Percentiles rank a stretch among this genome's conserved stretches.
These are phyloP conservation scores for Penaeus chinensis DNA, from an alignment of 1,140 invertebrate species.

Conservation along the genomic window DNA sequence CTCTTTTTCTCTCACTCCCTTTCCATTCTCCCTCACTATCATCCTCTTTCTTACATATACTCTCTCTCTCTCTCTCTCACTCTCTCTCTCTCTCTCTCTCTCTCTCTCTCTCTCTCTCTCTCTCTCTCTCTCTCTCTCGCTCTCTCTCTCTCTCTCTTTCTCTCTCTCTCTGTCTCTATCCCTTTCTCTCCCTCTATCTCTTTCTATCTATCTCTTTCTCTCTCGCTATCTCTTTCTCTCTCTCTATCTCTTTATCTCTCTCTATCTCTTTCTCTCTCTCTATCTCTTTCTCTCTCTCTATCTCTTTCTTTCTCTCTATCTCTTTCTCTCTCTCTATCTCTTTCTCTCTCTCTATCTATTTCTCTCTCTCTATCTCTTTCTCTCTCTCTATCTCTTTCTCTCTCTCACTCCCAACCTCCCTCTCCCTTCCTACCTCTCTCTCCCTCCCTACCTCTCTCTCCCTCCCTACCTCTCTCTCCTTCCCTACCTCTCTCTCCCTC, in stretches of 20 bases:
- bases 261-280: no score
- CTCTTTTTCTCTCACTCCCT: neutral
- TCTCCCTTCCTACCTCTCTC: no score
- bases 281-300: neutral
- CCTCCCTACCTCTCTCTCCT: no score
- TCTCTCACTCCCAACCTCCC: no score
- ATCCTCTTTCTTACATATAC: no score
- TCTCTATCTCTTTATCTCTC: neutral
- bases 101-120: neutral
- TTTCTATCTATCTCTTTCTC: neutral
- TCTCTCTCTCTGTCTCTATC: no score
- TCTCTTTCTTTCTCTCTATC: neutral
- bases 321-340: constrained; percentile 10
- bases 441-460: no score
- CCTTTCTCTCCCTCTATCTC: neutral
- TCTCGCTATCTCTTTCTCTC: constrained; percentile 22
- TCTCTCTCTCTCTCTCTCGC: no score
- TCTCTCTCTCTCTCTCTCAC: neutral
- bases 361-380: neutral
- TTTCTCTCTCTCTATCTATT: constrained; percentile 22
- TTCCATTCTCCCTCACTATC: neutral
- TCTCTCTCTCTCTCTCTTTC: no score
- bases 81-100: constrained; percentile 23
- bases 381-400: no score
- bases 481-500: no score